A percentile compares a stretch with the other conserved stretches of the same genome.
phyloP scores from a whole-genome alignment of 2,113 vertebrate species.

The Abramis brama region DNA sequence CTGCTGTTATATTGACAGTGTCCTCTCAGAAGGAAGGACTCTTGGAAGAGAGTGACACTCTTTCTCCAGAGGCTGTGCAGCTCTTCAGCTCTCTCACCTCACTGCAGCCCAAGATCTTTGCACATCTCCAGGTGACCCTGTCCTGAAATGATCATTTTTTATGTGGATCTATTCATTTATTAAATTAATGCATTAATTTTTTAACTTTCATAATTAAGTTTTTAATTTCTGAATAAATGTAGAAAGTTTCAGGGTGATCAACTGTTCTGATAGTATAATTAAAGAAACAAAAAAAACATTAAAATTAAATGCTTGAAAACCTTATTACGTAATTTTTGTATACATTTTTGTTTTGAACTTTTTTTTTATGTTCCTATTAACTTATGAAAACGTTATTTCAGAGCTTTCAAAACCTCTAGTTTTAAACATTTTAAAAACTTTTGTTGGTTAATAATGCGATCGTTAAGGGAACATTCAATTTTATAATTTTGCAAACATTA shows the following conservation, averaged over 20 bases:
- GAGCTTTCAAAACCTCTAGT: no score
- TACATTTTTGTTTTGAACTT: no score
- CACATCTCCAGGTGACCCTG: conserved; percentile 78
- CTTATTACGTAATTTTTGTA: neutral
- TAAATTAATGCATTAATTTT: neutral
- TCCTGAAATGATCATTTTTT: neutral
- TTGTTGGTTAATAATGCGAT: no score
- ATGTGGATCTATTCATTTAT: neutral
- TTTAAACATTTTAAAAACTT: no score
- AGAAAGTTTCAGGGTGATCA: neutral
- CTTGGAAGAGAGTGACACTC: conserved; percentile 58
- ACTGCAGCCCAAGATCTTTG: conserved; percentile 83
- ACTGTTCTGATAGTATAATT: neutral
- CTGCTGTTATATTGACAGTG: conserved; percentile 19
- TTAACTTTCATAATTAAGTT: no score
- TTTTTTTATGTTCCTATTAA: no score
- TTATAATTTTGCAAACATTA: no score
- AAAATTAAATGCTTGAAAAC: neutral
- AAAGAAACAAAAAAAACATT: neutral
- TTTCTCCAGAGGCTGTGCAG: conserved; percentile 74
- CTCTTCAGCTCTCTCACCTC: conserved; percentile 79
- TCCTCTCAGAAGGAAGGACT: conserved; percentile 31
- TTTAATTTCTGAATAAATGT: neutral
- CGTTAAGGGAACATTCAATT: no score
- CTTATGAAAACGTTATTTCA: no score